Evolutionary conservation across 2,797 vertebrate genomes (phyloP), one percentile per base, ranked within the genome.

Genomic region (Neomorphus geoffroyi): DNA sequence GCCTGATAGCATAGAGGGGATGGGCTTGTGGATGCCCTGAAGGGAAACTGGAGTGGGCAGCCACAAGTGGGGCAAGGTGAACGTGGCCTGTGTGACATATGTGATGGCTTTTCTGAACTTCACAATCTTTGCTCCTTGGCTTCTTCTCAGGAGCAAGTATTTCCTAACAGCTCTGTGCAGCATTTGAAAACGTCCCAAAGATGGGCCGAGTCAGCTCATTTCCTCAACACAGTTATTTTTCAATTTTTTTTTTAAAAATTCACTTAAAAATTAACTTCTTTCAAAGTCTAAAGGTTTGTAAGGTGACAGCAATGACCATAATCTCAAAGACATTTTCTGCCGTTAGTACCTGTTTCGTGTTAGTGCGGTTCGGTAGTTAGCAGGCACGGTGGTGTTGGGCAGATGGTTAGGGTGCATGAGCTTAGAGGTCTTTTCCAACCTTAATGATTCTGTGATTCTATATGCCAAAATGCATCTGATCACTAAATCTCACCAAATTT

Each of bases 1-100:
- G 3, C 9, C 21, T 1, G 1, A 3, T 12, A 11, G 9, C 7
- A 3, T 9, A 2, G 2, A 0, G 11, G 43, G 18, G 6, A 33
- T 6, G 26, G 9, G 27, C 8, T 32, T 8, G 8, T 7, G 4
- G 10, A 3, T 11, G 21, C 32, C 41, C 39, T 32, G 48, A 41
- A 32, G 33, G 14, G 43, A 23, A 24, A 2, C 9, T 6, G 17
- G 46, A 19, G 26, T 21, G 17, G 30, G n/a, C 28, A 21, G 22
- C 21, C 13, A 2, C 2, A 2, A 26, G 22, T 2, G 1, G 27
- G 35, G 43, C 30, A 12, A 9, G 32, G 43, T 16, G 13, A 54
- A 10, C 13, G 27, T 64, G 33, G 22, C 30, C 33, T 60, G 37
- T 11, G 12, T 3, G 5, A 45, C 28, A 6, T 4, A 6, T 0